Conservation (phyloP, 2,113 vertebrate species). For the Aepyceros melampus region DNA sequence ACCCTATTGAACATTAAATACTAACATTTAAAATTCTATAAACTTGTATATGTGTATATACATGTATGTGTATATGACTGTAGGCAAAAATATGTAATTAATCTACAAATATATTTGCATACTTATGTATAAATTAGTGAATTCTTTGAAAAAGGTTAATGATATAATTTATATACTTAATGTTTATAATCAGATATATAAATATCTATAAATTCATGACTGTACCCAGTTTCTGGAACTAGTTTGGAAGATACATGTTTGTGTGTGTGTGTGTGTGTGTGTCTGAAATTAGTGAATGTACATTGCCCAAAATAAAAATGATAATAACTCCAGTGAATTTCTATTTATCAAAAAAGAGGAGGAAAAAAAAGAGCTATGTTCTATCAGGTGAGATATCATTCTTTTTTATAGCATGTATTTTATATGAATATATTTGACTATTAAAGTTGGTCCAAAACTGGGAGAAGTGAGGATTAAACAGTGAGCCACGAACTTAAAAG, state of each 20-base stretch:
- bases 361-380: not conserved
- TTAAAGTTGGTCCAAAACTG: not conserved
- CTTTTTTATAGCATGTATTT: not conserved
- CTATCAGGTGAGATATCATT: not conserved
- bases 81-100: not conserved
- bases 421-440: not conserved
- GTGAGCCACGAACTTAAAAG: not conserved
- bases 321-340: not conserved
- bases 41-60: not conserved
- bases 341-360: not conserved
- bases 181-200: not conserved
- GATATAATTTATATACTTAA: not conserved
- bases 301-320: not conserved
- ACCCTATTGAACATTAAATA: not conserved
- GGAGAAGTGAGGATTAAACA: not conserved
- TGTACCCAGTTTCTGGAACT: not conserved
- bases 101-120: not conserved
- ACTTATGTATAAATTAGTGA: not conserved
- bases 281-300: slow-evolving; percentile 4
- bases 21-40: not conserved
- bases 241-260: not conserved
- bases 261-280: not conserved
- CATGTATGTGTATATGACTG: not conserved
- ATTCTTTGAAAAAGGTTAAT: not conserved
- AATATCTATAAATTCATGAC: not conserved